Evolutionary conservation across 1,140 invertebrate genomes (phyloP), one percentile per base, ranked within the genome.

Genomic region (Anthonomus grandis): DNA sequence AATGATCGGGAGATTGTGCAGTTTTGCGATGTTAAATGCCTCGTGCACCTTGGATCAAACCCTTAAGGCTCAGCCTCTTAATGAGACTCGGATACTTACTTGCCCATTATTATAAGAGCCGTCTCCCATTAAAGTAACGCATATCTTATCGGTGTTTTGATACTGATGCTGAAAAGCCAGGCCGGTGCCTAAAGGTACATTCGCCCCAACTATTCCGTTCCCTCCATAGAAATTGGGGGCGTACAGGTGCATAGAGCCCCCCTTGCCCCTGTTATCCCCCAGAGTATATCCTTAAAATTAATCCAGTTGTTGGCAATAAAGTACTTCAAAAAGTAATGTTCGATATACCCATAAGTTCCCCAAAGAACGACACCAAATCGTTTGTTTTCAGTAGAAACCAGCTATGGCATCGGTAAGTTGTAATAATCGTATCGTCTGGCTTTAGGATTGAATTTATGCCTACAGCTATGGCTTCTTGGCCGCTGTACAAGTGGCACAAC

Each of bases 401-500:
- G 27, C 95, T 95, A 69, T 99, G 97, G 60, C 93, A 94, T 63
- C 97, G 81, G 76, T 98, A 98, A 0, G 95, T 91, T 12, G 97
- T 97, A 45, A 99, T 98, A 4, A 97, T 85, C 2, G 87, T 81
- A 76, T 99, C 97, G 31, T 87, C 80, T 4, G 83, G 77, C 2
- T 86, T 82, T 72, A 97, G 83, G 0, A 89, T 83, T 12, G 86
- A 83, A 65, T 86, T 85, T 82, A 97, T 96, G 27, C 97, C 95
- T 42, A 96, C 91, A 3, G 84, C 85, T 46, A 83, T 79, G 0
- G 86, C 87, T 83, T 97, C 94, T 84, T 92, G 61, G 70, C 95
- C 95, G 52, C 92, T 93, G 73, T 97, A 98, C 24, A 98, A 82
- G 76, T 99, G 96, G 73, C 96, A 98, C 77, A 98, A 99, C 97